These are phyloP conservation scores for Agrypnia vestita DNA, from an alignment of 1,140 invertebrate genomes.

Conservation along the genomic window DNA sequence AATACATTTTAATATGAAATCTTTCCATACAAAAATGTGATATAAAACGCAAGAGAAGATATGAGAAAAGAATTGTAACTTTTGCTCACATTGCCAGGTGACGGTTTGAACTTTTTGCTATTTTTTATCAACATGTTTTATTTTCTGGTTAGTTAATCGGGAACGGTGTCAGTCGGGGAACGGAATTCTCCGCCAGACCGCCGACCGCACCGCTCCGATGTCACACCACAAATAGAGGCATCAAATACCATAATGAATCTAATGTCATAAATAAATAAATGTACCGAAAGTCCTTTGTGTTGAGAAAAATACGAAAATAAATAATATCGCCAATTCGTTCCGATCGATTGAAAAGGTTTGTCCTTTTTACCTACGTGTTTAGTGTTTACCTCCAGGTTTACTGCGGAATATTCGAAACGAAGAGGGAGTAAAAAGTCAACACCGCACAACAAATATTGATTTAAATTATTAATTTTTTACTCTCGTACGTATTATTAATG, in stretches of 20 bases:
- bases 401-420: no score
- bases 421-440: no score
- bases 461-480: no score
- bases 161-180: background rate
- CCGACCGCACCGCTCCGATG: conserved; percentile 55
- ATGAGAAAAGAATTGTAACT: no score
- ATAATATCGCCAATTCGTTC: conserved; percentile 59
- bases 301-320: conserved; percentile 45
- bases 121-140: background rate
- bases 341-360: conserved; percentile 54
- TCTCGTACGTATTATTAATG: no score
- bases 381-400: conserved; percentile 2
- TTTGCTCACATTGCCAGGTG: no score
- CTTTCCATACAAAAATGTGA: no score
- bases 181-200: conserved; percentile 36
- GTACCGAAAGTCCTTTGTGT: conserved; percentile 58
- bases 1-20: no score
- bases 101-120: background rate
- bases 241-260: conserved; percentile 60
- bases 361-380: conserved; percentile 5
- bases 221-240: conserved; percentile 60
- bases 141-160: background rate
- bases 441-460: no score
- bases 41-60: no score
- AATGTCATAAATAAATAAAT: conserved; percentile 62